Evolutionary conservation across 2,797 vertebrate species (phyloP).

Genomic region (Platyrinchus mystaceus): DNA sequence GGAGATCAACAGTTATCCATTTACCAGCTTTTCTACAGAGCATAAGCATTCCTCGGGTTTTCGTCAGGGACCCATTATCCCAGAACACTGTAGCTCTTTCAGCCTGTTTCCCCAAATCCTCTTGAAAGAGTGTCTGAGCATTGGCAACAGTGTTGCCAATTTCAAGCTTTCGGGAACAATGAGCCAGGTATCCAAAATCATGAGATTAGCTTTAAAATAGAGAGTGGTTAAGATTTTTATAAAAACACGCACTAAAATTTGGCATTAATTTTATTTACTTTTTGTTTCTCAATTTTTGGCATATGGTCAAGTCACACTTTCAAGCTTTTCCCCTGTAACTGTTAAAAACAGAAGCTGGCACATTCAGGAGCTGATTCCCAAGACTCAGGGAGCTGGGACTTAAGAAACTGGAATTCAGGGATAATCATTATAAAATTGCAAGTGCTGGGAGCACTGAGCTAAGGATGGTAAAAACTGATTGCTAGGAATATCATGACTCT

Average conservation of each 20-base stretch:
- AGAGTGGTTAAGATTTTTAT: not conserved
- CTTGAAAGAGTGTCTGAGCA: conserved; percentile 6
- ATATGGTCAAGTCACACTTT: conserved; percentile 40
- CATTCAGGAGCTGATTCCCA: not conserved
- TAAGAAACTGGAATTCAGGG: conserved; percentile 2
- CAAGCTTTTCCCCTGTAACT: conserved; percentile 28
- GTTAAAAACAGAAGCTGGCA: conserved; percentile 53
- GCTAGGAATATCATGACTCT: not conserved
- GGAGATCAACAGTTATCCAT: conserved; percentile 29
- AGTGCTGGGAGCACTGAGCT: not conserved
- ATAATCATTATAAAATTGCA: not conserved
- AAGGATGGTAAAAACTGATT: not conserved
- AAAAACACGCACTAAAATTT: conserved; percentile 35
- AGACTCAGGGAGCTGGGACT: not conserved
- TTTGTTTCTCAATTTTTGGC: conserved; percentile 48
- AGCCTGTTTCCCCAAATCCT: not conserved
- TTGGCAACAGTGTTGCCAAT: not conserved
- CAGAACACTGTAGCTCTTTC: conserved; percentile 37
- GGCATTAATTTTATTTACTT: conserved; percentile 35
- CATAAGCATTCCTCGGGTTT: conserved; percentile 22
- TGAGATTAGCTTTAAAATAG: conserved; percentile 54
- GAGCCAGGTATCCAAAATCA: not conserved
- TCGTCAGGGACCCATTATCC: not conserved
- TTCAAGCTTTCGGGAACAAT: conserved; percentile 32
- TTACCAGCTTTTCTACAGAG: conserved; percentile 18